Evolutionary conservation across 2,888 invertebrate species (phyloP), one percentile per base, ranked within the genome.

Genomic region (Eumacrocentrus americanus): DNA sequence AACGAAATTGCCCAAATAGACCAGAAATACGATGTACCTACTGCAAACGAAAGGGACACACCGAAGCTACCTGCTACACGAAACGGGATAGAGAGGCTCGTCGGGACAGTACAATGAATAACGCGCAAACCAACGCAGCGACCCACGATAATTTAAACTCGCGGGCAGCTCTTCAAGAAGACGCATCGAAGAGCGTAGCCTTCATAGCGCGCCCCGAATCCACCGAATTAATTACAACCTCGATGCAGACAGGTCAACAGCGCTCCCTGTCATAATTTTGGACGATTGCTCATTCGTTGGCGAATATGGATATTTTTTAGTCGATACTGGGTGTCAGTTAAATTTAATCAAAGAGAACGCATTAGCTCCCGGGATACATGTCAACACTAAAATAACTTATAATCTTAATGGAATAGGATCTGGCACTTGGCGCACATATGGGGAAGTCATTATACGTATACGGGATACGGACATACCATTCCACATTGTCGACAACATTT

Each of bases 351-450:
- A 60, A 37, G n/a, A 40, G 12, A 35, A 48, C n/a, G 34, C 56
- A 2, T 9, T 60, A 42, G 18, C 5, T 1, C 11, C 35, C 6
- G 29, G 12, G 3, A 35, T 14, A 7, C 1, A 11, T 3, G 23
- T 60, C 5, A 23, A 60, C 23, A 35, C 48, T 35, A 46, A 25
- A n/a, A 46, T 35, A 5, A 56, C 14, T 14, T 60, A 42, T 56
- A 23, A 38, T 3, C 9, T 60, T n/a, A 56, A 35, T 12, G 60
- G 60, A 11, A 55, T 60, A 3, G 55, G 55, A 3, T 55, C 55
- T 3, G 50, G 60, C 3, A 55, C 25, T 22, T 7, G 53, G 29
- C 48, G 22, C 2, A 60, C 50, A 3, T 20, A 40, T n/a, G 60
- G 60, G 1, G 55, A 60, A 29, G 11, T 48, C 2, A 40, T 20